These are phyloP conservation scores for Electrophaes corylata DNA, from an alignment of 2,888 invertebrate species.

Conservation along the genomic window DNA sequence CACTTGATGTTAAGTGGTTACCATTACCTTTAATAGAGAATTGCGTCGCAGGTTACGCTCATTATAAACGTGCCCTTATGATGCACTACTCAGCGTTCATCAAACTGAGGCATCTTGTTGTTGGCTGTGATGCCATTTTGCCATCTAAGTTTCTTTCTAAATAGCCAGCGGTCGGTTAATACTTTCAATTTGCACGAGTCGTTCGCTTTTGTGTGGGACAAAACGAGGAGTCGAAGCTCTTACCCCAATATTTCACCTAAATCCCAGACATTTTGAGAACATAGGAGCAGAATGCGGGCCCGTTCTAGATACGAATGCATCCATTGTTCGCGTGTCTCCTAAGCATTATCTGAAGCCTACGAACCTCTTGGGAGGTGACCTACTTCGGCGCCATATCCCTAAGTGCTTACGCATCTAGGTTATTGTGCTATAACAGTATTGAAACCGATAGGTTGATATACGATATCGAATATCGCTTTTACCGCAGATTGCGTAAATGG, in stretches of 20 bases:
- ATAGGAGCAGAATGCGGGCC: conserved; percentile 42
- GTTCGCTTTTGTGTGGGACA: conserved; percentile 7
- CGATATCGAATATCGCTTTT: conserved; percentile 64
- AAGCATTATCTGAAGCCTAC: conserved; percentile 61
- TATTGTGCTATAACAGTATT: conserved; percentile 66
- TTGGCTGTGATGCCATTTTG: no score
- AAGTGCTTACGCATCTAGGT: conserved; percentile 77
- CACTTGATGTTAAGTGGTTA: no score
- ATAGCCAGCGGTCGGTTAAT: neutral
- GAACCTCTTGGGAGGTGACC: conserved; percentile 73
- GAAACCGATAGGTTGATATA: conserved; percentile 61
- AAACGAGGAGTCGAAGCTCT: conserved; percentile 24
- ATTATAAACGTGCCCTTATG: no score
- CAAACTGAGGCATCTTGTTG: no score
- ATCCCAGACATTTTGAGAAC: conserved; percentile 41
- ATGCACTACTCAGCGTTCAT: no score
- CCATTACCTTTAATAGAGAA: no score
- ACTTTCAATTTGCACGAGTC: conserved; percentile 8
- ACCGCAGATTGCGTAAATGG: conserved; percentile 68
- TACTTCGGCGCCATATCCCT: conserved; percentile 68
- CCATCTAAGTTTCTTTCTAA: neutral
- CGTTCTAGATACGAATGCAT: conserved; percentile 55
- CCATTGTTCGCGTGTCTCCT: conserved; percentile 68
- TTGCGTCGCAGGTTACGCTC: no score
- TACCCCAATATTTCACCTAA: conserved; percentile 39